phyloP scores from a whole-genome alignment of 2,113 vertebrate genomes.

The Microtus richardsoni region DNA sequence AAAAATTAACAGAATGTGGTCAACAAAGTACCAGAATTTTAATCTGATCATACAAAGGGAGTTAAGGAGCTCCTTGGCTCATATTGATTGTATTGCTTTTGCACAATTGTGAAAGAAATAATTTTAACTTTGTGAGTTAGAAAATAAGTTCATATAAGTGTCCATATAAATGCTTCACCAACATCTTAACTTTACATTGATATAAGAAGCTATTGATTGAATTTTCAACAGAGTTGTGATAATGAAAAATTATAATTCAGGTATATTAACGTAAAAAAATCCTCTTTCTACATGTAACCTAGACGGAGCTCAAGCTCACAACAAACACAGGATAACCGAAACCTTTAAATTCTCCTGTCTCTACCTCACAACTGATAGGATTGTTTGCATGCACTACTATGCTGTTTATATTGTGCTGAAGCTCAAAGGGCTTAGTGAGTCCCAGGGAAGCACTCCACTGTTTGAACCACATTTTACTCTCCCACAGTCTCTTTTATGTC shows the following conservation, averaged over 20 bases:
- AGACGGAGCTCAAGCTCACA: background rate
- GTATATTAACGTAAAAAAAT: background rate
- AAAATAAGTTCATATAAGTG: background rate
- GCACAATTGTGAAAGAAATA: background rate
- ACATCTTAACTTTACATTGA: background rate
- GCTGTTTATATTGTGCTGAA: background rate
- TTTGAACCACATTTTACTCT: background rate
- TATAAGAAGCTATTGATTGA: background rate
- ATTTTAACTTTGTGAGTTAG: background rate
- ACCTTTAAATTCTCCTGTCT: background rate
- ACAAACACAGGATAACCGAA: background rate
- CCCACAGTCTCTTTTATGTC: background rate
- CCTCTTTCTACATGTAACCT: background rate
- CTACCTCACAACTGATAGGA: too few relatives aligned
- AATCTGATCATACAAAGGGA: background rate
- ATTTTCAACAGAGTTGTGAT: background rate
- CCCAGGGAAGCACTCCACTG: background rate
- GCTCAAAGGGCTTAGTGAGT: background rate
- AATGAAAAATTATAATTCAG: background rate
- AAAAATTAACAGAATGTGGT: background rate
- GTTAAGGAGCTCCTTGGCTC: background rate
- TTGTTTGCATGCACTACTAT: background rate
- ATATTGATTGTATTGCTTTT: background rate
- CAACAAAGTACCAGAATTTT: background rate
- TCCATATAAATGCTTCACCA: background rate